Evolutionary conservation across 2,797 vertebrate genomes (phyloP).

Genomic region (Aythya fuligula): DNA sequence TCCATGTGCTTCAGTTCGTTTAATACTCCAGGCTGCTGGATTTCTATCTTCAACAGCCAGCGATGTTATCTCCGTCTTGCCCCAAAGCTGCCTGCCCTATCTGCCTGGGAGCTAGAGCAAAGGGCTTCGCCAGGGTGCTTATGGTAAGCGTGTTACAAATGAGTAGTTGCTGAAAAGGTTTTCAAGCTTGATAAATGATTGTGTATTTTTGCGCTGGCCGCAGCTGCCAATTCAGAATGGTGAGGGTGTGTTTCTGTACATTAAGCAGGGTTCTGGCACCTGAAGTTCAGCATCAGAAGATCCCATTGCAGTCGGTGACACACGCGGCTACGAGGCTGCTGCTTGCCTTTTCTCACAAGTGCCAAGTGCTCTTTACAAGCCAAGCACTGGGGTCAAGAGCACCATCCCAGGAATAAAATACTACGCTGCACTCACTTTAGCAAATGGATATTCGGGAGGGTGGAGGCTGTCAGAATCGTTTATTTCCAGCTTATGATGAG

Average conservation of each 20-base stretch:
- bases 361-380: not conserved
- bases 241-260: not conserved
- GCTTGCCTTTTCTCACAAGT: not conserved
- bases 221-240: not conserved
- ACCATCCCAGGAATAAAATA: not conserved
- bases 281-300: not conserved
- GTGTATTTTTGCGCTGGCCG: not conserved
- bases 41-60: not conserved
- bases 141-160: not conserved
- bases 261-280: not conserved
- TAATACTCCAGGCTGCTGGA: not conserved
- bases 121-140: not conserved
- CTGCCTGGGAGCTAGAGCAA: not conserved
- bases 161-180: not conserved
- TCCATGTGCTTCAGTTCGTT: not conserved
- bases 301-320: not conserved
- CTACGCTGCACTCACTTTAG: not conserved
- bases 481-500: not conserved
- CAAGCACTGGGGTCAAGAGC: not conserved
- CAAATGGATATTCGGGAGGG: not conserved
- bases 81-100: not conserved
- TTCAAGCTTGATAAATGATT: not conserved
- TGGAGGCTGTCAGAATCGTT: not conserved
- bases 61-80: not conserved
- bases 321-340: fast-evolving